Conservation (phyloP, 1,140 invertebrate species). For the Leptinotarsa lineolata region DNA sequence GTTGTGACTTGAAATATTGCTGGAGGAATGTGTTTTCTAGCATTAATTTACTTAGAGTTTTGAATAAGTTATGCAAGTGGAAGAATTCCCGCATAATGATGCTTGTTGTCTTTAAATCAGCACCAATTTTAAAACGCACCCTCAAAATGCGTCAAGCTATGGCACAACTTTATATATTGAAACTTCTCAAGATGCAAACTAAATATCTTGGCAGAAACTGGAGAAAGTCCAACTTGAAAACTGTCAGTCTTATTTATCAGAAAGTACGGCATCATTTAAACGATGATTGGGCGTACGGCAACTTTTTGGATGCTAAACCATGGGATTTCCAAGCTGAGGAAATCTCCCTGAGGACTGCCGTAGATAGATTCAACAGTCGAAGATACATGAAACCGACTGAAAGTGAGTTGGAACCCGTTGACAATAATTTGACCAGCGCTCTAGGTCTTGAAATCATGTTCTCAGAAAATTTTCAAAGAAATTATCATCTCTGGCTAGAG, state of each 20-base stretch:
- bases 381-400: slow-evolving; percentile 63
- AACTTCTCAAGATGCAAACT: slow-evolving; percentile 99
- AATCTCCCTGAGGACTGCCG: slow-evolving; percentile 87
- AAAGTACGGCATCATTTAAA: slow-evolving; percentile 94
- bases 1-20: slow-evolving; percentile 84
- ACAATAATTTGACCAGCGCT: slow-evolving; percentile 85
- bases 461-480: slow-evolving; percentile 93
- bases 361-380: slow-evolving; percentile 94
- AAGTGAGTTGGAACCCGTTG: slow-evolving; percentile 80
- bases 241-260: slow-evolving; percentile 98
- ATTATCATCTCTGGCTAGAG: slow-evolving; percentile 96
- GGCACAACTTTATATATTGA: slow-evolving; percentile 98
- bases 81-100: slow-evolving; percentile 99
- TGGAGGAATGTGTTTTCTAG: slow-evolving; percentile 99
- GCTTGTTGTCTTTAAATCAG: slow-evolving; percentile 99
- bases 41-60: slow-evolving; percentile 93
- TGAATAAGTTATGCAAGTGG: slow-evolving; percentile 99
- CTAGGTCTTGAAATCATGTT: slow-evolving; percentile 81
- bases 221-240: slow-evolving; percentile 99
- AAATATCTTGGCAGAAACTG: slow-evolving; percentile 98
- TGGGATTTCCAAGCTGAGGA: slow-evolving; percentile 99
- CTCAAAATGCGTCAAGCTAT: slow-evolving; percentile 95
- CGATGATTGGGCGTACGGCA: slow-evolving; percentile 99
- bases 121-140: slow-evolving; percentile 95
- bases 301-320: slow-evolving; percentile 92